A percentile compares a stretch with the other conserved stretches of the same genome.
Conservation (phyloP, 2,113 vertebrate genomes). For the Nibea coibor region DNA sequence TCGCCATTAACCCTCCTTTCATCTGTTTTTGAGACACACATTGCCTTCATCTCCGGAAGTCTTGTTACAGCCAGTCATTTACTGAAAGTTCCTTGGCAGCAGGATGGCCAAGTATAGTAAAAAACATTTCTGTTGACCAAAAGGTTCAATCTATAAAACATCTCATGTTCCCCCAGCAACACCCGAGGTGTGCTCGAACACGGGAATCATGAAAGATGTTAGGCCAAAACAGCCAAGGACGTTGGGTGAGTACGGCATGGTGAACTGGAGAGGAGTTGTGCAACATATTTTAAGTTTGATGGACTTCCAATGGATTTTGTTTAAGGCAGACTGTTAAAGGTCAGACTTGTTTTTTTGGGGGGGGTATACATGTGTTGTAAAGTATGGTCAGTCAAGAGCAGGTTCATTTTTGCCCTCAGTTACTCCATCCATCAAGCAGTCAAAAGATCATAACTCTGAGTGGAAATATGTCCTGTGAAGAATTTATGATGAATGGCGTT, state of each 20-base stretch:
- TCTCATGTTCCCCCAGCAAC: conserved; percentile 11
- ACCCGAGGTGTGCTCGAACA: not conserved
- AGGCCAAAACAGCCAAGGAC: not conserved
- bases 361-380: not conserved
- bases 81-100: conserved; percentile 30
- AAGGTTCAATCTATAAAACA: conserved; percentile 23
- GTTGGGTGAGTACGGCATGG: not conserved
- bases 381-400: not conserved
- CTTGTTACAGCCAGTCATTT: conserved; percentile 33
- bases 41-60: conserved; percentile 48
- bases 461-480: not conserved
- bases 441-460: not conserved
- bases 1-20: conserved; percentile 66
- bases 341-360: not conserved
- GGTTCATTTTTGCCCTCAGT: not conserved
- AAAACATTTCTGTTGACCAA: conserved; percentile 9
- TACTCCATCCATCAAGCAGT: not conserved
- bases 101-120: conserved; percentile 8
- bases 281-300: not conserved
- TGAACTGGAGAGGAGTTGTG: not conserved
- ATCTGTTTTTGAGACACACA: conserved; percentile 59
- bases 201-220: not conserved
- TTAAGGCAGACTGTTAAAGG: too few relatives aligned
- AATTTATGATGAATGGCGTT: not conserved
- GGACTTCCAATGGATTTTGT: too few relatives aligned